Evolutionary conservation across 1,140 invertebrate genomes (phyloP).

Genomic region (Coenobita brevimanus): DNA sequence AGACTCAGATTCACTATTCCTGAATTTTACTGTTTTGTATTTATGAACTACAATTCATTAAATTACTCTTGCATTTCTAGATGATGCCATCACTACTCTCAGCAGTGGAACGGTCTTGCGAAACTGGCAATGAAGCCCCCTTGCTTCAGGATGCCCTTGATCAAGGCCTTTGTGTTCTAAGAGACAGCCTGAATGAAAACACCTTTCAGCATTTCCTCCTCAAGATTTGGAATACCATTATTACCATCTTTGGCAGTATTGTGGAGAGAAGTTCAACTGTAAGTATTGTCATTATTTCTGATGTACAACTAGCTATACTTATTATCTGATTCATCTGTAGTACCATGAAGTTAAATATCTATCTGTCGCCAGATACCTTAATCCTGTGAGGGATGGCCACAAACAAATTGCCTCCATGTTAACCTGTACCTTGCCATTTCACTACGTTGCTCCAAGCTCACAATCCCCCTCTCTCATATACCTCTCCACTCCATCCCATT

Average conservation of each 20-base stretch:
- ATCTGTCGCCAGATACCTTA: too few species aligned
- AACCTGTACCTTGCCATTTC: too few species aligned
- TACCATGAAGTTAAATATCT: too few species aligned
- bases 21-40: not conserved
- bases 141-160: slow-evolving; percentile 26
- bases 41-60: not conserved
- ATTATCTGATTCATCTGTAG: too few species aligned
- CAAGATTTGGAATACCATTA: slow-evolving; percentile 46
- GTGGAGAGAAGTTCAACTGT: slow-evolving; percentile 25
- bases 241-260: slow-evolving; percentile 24
- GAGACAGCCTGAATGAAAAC: not conserved
- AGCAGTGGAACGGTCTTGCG: slow-evolving; percentile 11
- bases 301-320: too few species aligned
- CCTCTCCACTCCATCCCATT: too few species aligned
- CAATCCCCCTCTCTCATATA: too few species aligned
- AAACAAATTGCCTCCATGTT: too few species aligned
- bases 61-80: slow-evolving; percentile 10
- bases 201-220: slow-evolving; percentile 20
- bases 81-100: not conserved
- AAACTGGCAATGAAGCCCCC: slow-evolving; percentile 9
- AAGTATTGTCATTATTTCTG: too few species aligned
- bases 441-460: too few species aligned
- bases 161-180: slow-evolving; percentile 3
- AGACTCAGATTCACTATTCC: not conserved
- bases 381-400: too few species aligned